phyloP scores from a whole-genome alignment of 1,140 invertebrate species.

The Drosophila kurseongensis region DNA sequence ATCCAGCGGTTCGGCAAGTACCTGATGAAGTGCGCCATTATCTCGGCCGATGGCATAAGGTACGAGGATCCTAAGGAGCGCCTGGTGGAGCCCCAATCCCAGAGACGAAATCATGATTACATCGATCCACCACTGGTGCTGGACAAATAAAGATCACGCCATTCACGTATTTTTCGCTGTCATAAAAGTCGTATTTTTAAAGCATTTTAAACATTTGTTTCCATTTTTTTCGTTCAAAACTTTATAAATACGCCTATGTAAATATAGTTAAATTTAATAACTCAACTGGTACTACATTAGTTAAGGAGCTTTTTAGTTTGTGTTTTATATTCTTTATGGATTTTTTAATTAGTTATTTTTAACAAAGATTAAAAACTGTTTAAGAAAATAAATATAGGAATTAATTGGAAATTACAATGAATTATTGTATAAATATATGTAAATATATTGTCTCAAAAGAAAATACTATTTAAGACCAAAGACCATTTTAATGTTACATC shows the following conservation, averaged over 20 bases:
- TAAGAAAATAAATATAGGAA: too few species aligned
- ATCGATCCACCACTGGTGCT: conserved; percentile 53
- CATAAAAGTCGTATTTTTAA: background rate
- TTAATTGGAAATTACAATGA: too few species aligned
- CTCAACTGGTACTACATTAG: background rate
- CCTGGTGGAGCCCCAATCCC: background rate
- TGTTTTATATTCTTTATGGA: too few species aligned
- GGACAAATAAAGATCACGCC: conserved; percentile 48
- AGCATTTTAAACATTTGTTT: background rate
- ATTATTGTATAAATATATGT: too few species aligned
- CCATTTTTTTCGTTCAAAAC: background rate
- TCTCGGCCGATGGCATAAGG: conserved; percentile 54
- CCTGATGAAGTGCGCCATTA: conserved; percentile 68
- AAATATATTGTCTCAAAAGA: too few species aligned
- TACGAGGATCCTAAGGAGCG: conserved; percentile 46
- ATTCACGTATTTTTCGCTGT: conserved; percentile 3
- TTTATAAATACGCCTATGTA: conserved; percentile 1
- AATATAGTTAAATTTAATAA: conserved; percentile 15
- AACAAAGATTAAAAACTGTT: too few species aligned
- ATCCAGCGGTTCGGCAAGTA: conserved; percentile 69
- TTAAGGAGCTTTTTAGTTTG: background rate
- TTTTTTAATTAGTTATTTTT: too few species aligned
- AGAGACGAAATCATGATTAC: conserved; percentile 8
- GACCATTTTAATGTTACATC: too few species aligned
- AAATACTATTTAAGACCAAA: too few species aligned